Evolutionary conservation across 2,888 invertebrate species (phyloP), one percentile per base, ranked within the genome.

Genomic region (Papilio elwesi): DNA sequence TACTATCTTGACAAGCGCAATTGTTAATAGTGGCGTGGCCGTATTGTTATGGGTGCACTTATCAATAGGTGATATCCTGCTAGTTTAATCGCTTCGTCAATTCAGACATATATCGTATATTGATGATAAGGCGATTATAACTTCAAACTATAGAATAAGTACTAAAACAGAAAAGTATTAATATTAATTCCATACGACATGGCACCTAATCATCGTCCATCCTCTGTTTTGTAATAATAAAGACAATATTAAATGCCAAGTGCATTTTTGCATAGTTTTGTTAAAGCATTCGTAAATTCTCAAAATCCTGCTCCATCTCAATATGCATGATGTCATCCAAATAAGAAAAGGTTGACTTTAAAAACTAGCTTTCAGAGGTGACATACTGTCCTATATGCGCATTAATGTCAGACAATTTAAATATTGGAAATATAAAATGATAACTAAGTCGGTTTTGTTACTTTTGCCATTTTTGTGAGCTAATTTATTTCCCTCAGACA

Each of bases 291-390:
- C 16, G 5, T 55, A 38, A 43, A 36, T 66, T 52, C 10, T 38
- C 8, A 26, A 66, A 52, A 59, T 62, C 38, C 62, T 62, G 51
- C 48, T 36, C 48, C 38, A 49, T 48, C 15, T 70, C 49, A 48
- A 49, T 12, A 55, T n/a, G n/a, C n/a, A n/a, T n/a, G n/a, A n/a
- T n/a, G n/a, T n/a, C n/a, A n/a, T n/a, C n/a, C 16, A 53, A 15
- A 48, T 55, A 57, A 62, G 49, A 70, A 57, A 64, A 70, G 36
- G 53, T n/a, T 36, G 36, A 0, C 7, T 15, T 62, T 38, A 11
- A 64, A 71, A 71, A 66, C 66, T 57, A 51, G 71, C 65, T 71
- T 52, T 52, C 66, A 71, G 70, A 67, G 66, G 66, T 67, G 71
- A 71, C 59, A 57, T 66, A 65, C 16, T 59, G n/a, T 4, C 36